These are phyloP conservation scores for Tichodroma muraria DNA, from an alignment of 2,113 vertebrate genomes.

Conservation along the genomic window DNA sequence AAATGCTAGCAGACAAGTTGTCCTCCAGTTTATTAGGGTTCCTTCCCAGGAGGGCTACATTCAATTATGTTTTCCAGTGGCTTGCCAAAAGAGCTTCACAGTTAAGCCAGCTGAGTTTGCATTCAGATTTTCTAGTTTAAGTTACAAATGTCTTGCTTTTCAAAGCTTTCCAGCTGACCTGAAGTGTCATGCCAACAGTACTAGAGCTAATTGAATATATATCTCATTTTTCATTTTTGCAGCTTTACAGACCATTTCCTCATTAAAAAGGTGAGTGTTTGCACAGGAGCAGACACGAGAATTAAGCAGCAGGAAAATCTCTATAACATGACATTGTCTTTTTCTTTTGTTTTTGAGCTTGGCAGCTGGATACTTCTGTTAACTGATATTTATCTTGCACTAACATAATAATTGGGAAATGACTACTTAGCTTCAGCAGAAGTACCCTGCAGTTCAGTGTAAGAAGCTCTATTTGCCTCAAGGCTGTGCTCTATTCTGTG, in stretches of 20 bases:
- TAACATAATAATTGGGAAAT: background rate
- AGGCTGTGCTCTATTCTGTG: background rate
- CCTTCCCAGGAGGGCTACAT: slow-evolving; percentile 48
- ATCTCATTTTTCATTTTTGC: background rate
- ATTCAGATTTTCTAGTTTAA: slow-evolving; percentile 44
- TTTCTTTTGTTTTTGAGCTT: background rate
- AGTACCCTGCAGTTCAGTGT: background rate
- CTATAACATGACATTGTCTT: background rate
- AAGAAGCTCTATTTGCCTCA: background rate
- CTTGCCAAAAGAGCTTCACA: slow-evolving; percentile 34
- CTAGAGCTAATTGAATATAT: slow-evolving; percentile 31
- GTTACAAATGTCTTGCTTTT: slow-evolving; percentile 36
- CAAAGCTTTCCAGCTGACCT: slow-evolving; percentile 43
- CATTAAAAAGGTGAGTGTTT: slow-evolving; percentile 35
- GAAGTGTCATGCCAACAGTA: slow-evolving; percentile 13
- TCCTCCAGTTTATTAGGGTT: slow-evolving; percentile 32
- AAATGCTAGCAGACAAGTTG: slow-evolving; percentile 40
- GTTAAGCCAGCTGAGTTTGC: slow-evolving; percentile 30
- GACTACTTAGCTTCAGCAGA: background rate
- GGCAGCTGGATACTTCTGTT: background rate
- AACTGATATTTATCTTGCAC: background rate
- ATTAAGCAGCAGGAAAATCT: background rate
- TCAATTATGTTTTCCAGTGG: slow-evolving; percentile 43
- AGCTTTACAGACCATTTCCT: background rate
- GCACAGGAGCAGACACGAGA: background rate